These are phyloP conservation scores for Druon quercuslanigerum DNA, from an alignment of 1,140 invertebrate genomes.

Conservation along the genomic window DNA sequence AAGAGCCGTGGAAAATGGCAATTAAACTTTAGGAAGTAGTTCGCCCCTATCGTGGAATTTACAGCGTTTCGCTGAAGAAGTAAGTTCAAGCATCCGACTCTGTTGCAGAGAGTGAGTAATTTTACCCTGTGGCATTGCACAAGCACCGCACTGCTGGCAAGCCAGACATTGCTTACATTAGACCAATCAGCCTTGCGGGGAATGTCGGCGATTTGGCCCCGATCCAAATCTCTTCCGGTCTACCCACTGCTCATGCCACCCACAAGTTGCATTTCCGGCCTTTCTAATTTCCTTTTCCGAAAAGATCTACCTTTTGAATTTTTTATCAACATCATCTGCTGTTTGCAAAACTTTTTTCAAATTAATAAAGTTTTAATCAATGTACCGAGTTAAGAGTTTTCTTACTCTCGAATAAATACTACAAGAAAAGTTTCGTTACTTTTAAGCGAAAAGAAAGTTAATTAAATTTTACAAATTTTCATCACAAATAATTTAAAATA, in stretches of 20 bases:
- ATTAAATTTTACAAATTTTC: too few relatives aligned
- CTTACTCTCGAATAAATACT: neutral
- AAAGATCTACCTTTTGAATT: neutral
- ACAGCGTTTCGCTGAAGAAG: neutral
- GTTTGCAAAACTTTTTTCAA: neutral
- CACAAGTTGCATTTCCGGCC: neutral
- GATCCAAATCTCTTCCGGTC: slow-evolving; percentile 2
- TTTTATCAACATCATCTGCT: neutral
- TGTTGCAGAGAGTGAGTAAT: slow-evolving; percentile 17
- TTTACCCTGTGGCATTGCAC: slow-evolving; percentile 9
- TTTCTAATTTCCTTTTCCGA: neutral
- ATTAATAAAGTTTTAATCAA: too few relatives aligned
- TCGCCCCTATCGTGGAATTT: neutral
- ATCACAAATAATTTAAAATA: too few relatives aligned
- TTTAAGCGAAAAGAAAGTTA: too few relatives aligned
- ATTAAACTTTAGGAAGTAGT: slow-evolving; percentile 2
- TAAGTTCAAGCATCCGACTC: neutral
- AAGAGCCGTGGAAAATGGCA: neutral
- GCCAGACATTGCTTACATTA: slow-evolving; percentile 18
- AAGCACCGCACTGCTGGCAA: slow-evolving; percentile 1
- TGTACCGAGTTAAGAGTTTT: too few relatives aligned
- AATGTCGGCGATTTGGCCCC: slow-evolving; percentile 2
- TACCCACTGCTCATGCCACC: neutral
- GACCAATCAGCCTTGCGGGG: neutral
- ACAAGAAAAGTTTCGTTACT: neutral